Evolutionary conservation across 2,113 vertebrate species (phyloP), one percentile per base, ranked within the genome.

Genomic region (Scophthalmus maximus): DNA sequence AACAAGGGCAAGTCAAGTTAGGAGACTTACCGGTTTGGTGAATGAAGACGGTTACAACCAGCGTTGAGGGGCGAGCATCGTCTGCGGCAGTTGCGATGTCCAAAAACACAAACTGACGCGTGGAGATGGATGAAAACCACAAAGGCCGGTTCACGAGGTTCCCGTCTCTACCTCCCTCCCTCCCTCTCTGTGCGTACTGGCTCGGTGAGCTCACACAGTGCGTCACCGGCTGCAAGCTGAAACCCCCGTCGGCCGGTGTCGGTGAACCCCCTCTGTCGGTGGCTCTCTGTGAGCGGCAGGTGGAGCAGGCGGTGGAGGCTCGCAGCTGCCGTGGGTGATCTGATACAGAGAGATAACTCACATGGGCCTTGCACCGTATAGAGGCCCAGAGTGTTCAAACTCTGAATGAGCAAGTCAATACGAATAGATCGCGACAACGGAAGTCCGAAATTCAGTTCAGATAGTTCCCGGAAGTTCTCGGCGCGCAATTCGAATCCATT

Each of bases 1-100:
- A 9, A 10, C 2, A n/a, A 14, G 20, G 8, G 22, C 5, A n/a
- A 18, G 27, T 53, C 65, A 78, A 79, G 88, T 80, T 77, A 30
- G 29, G 8, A 4, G n/a, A 84, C 93, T 89, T 79, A 94, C 93
- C 92, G 80, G 91, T 68, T 90, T 83, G 73, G 76, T 81, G 85
- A 71, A 69, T 57, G 56, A 58, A 83, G 36, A 30, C 32, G 58
- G 68, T 46, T 56, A 59, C 83, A 90, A 80, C 84, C 67, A 92
- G 55, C 76, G 73, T 69, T 76, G 60, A 26, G 59, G 64, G 68
- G 51, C 40, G 64, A 42, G 50, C 86, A 82, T 89, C 56, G 57
- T 82, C 67, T 23, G 62, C 14, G 23, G 60, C n/a, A 27, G 20
- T 42, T 8, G 38, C n/a, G n/a, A n/a, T n/a, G n/a, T n/a, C n/a